Base-by-base conservation (phyloP, 2,113 vertebrate species). In the Mungos mungo region DNA sequence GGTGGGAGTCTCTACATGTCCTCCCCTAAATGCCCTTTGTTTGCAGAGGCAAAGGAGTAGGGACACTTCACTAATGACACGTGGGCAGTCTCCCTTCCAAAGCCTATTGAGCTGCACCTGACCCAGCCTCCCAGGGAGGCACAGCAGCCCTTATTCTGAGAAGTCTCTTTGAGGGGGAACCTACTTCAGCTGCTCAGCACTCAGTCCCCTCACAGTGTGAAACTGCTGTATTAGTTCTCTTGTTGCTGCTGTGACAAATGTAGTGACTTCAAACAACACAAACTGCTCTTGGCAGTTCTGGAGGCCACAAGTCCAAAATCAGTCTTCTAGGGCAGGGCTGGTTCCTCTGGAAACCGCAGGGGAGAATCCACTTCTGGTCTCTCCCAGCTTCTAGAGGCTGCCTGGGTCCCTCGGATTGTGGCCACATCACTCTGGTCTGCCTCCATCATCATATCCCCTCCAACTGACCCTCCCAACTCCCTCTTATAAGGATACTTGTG, bases 381-480 rank as follows among this genome's bases (percentile, higher is more conserved):
- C n/a, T 63, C 69, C 33, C 15, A 52, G n/a, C 41, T 81, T 80
- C n/a, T 45, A 69, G 45, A 41, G 15, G 27, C 19, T 23, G 29
- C 68, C 54, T 81, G 35, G 1, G 1, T 47, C 72, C 82, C 3
- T 5, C 5, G 57, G 45, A 4, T 74, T 0, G 1, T n/a, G 0
- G 57, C 47, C 84, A 74, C 35, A 45, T 9, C 41, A 71, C n/a
- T 87, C n/a, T 13, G 15, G 5, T 65, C 76, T 82, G 41, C 47
- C 50, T 71, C 81, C 66, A 38, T 54, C 60, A 1, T 41, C 54
- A 33, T 57, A 35, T 54, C 31, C 81, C 31, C 12, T 85, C 18
- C 41, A n/a, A n/a, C 88, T 38, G 23, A 15, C 27, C 7, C 35
- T 38, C 54, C 57, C 16, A 10, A 19, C 35, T 76, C 27, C 29